phyloP scores from a whole-genome alignment of 2,797 vertebrate genomes.

The Anomalospiza imberbis region DNA sequence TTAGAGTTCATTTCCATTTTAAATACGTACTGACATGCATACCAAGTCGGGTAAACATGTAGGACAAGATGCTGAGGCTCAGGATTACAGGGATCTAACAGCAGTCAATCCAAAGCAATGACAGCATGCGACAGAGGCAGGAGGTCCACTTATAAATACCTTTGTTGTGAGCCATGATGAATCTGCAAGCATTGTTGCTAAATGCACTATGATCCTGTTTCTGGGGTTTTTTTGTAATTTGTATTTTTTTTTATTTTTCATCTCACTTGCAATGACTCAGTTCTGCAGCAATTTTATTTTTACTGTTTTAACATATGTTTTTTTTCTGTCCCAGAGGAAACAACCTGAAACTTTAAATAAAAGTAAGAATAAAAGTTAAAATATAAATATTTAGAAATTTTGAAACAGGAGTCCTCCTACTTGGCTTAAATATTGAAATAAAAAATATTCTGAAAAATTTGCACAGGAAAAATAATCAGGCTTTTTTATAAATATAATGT shows the following conservation, averaged over 20 bases:
- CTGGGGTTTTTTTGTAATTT: not conserved
- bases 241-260: not conserved
- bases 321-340: not conserved
- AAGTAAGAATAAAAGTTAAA: not conserved
- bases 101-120: constrained; percentile 60
- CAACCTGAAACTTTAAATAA: not conserved
- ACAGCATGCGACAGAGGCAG: constrained; percentile 49
- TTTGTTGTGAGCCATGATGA: constrained; percentile 45
- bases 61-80: constrained; percentile 47
- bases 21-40: constrained; percentile 48
- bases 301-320: not conserved
- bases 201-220: not conserved
- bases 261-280: constrained; percentile 15
- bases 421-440: not conserved
- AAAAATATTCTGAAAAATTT: not conserved
- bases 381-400: not conserved
- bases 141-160: constrained; percentile 61
- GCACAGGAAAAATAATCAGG: not conserved
- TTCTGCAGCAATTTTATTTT: constrained; percentile 10
- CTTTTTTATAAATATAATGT: not conserved
- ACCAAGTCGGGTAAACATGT: constrained; percentile 55
- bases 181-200: constrained; percentile 13
- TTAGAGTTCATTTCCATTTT: constrained; percentile 60
- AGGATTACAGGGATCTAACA: constrained; percentile 68
- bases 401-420: not conserved